Evolutionary conservation across 2,113 vertebrate genomes (phyloP), one percentile per base, ranked within the genome.

Genomic region (Camelus dromedarius): DNA sequence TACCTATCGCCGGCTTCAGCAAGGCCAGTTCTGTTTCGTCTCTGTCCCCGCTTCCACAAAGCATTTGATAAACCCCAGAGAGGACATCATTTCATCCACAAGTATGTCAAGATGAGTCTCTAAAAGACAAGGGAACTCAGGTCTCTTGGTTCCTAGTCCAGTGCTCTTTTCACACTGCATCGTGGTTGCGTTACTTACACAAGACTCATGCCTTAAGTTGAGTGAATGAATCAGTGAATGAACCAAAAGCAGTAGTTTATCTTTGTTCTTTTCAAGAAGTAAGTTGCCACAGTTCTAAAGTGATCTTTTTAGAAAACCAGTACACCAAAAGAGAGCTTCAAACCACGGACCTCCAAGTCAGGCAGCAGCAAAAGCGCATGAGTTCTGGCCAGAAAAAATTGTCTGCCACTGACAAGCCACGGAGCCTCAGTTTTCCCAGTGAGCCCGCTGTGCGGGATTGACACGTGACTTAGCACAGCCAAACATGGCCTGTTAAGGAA

Each of bases 231-330:
- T 3, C 15, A 69, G 35, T 73, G 83, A 66, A 91, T 69, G 32
- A 88, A 82, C 52, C 50, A 35, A 89, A 54, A 69, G 0, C 19
- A 46, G 54, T 12, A 72, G 54, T 73, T 14, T 12, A 30, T 30
- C 56, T 89, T 86, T 48, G 72, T 58, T 95, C 66, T 56, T 96
- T 85, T 77, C 46, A 87, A 94, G 73, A 86, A 56, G 22, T 88
- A 64, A 94, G 60, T 50, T 81, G 69, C 69, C 81, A 35, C 92
- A 88, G n/a, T 87, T 88, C 38, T 77, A 66, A 82, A 67, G 20
- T 62, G 50, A 73, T 48, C 82, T 72, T 82, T 92, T 82, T 24
- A 82, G 85, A 93, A 88, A 20, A 83, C 8, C 24, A 67, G 16
- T 24, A n/a, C 4, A 66, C 20, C 46, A 70, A 69, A 66, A 52